A percentile compares a stretch with the other conserved stretches of the same genome.
Conservation (phyloP, 2,797 vertebrate species). For the Vipera ursinii region DNA sequence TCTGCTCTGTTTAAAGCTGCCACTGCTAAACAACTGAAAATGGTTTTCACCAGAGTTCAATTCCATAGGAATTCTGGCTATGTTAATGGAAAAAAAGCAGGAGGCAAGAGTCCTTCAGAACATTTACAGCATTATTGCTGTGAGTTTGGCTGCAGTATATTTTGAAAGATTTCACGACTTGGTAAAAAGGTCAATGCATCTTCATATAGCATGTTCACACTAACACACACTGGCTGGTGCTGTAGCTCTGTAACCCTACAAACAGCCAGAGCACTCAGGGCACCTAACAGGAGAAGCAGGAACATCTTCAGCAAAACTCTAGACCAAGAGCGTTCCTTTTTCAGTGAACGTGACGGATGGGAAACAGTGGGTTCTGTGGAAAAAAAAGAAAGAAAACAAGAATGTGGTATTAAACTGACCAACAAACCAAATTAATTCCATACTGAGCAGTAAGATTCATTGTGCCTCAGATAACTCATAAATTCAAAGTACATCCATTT, state of each 20-base stretch:
- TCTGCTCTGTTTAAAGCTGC: constrained; percentile 53
- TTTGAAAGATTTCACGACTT: constrained; percentile 78
- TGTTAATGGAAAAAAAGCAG: constrained; percentile 53
- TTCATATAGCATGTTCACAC: constrained; percentile 78
- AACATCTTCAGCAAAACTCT: constrained; percentile 80
- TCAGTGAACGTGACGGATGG: constrained; percentile 54
- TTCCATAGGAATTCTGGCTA: constrained; percentile 92
- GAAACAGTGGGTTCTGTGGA: constrained; percentile 68
- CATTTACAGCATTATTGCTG: constrained; percentile 65
- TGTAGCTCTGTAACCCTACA: constrained; percentile 84
- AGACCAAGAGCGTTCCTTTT: constrained; percentile 72
- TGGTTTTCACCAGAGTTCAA: constrained; percentile 75
- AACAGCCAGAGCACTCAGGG: constrained; percentile 67
- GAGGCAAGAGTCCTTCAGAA: constrained; percentile 33
- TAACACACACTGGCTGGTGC: constrained; percentile 77
- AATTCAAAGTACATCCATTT: not conserved
- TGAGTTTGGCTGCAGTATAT: constrained; percentile 81
- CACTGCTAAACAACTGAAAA: constrained; percentile 59
- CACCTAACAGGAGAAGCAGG: constrained; percentile 73
- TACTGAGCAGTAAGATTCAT: not conserved
- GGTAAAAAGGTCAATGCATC: constrained; percentile 77
- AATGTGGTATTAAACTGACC: not conserved
- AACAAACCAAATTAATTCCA: not conserved
- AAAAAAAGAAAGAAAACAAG: not conserved
- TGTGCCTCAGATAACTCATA: not conserved